Evolutionary conservation across 2,113 vertebrate genomes (phyloP).

Genomic region (Cygnus buccinator): DNA sequence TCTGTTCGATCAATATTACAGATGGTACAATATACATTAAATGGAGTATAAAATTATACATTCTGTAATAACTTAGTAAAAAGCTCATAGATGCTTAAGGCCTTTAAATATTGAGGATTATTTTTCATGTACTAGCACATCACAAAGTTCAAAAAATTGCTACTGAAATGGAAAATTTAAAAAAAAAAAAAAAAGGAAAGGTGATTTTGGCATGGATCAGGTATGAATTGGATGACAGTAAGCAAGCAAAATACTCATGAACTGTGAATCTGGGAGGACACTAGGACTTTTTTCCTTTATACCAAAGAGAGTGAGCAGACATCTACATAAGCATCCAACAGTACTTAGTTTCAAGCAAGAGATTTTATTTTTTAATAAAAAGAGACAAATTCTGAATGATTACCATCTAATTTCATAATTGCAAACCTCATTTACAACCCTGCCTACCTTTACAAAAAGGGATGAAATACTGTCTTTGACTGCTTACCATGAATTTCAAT

Average conservation of each 20-base stretch:
- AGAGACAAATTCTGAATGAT: constrained; percentile 54
- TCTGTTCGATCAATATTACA: constrained; percentile 46
- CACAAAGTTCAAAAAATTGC: constrained; percentile 36
- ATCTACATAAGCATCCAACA: constrained; percentile 75
- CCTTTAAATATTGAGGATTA: constrained; percentile 76
- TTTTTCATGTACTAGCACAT: constrained; percentile 58
- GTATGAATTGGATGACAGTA: neutral
- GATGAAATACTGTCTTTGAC: constrained; percentile 41
- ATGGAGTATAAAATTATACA: constrained; percentile 79
- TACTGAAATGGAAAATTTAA: constrained; percentile 19
- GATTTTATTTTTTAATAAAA: constrained; percentile 55
- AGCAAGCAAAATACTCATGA: constrained; percentile 58
- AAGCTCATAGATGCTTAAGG: constrained; percentile 78
- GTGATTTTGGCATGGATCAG: neutral
- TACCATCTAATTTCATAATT: constrained; percentile 59
- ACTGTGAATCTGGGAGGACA: constrained; percentile 23
- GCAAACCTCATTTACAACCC: constrained; percentile 74
- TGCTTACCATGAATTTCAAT: constrained; percentile 44
- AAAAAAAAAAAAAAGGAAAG: neutral
- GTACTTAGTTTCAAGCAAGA: constrained; percentile 69
- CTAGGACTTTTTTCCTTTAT: constrained; percentile 30
- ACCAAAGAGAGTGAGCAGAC: constrained; percentile 65
- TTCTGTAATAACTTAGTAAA: constrained; percentile 77
- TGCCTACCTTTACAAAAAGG: constrained; percentile 62
- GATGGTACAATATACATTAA: constrained; percentile 64